These are phyloP conservation scores for Chionoecetes opilio DNA, from an alignment of 1,140 invertebrate genomes.

Conservation along the genomic window DNA sequence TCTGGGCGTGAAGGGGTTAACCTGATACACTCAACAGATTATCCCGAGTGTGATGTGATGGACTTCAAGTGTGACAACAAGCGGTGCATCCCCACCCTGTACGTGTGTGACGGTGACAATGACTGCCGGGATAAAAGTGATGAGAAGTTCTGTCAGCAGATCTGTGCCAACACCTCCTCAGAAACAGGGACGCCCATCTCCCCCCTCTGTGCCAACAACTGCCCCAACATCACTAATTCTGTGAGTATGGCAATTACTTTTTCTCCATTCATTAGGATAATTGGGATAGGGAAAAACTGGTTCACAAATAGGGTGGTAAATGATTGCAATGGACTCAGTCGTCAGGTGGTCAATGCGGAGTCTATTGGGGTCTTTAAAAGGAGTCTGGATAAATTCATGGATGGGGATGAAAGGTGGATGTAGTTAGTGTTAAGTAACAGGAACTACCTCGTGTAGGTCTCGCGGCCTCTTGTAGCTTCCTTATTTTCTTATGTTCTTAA, in stretches of 20 bases:
- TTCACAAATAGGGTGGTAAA: not conserved
- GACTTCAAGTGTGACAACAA: slow-evolving; percentile 85
- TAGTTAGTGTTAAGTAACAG: too few species aligned
- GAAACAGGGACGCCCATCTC: slow-evolving; percentile 29
- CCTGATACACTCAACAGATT: slow-evolving; percentile 76
- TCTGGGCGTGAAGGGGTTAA: too few species aligned
- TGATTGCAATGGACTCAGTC: not conserved
- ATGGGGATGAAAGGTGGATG: too few species aligned
- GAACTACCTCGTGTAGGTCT: too few species aligned
- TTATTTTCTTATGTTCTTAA: too few species aligned
- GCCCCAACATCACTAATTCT: slow-evolving; percentile 54
- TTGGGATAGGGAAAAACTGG: too few species aligned
- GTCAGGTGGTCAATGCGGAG: too few species aligned
- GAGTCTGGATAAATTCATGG: too few species aligned
- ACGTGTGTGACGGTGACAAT: slow-evolving; percentile 84
- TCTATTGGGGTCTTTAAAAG: too few species aligned
- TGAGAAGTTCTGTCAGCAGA: slow-evolving; percentile 84
- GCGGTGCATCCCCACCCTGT: slow-evolving; percentile 85
- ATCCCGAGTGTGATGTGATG: slow-evolving; percentile 83
- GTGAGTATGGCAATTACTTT: not conserved
- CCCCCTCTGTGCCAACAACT: slow-evolving; percentile 57
- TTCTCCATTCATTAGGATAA: not conserved
- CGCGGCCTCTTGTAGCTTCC: too few species aligned
- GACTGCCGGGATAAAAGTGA: slow-evolving; percentile 85
- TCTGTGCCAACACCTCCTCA: slow-evolving; percentile 80